Conservation (phyloP, 2,888 invertebrate genomes). For the Belgica antarctica region DNA sequence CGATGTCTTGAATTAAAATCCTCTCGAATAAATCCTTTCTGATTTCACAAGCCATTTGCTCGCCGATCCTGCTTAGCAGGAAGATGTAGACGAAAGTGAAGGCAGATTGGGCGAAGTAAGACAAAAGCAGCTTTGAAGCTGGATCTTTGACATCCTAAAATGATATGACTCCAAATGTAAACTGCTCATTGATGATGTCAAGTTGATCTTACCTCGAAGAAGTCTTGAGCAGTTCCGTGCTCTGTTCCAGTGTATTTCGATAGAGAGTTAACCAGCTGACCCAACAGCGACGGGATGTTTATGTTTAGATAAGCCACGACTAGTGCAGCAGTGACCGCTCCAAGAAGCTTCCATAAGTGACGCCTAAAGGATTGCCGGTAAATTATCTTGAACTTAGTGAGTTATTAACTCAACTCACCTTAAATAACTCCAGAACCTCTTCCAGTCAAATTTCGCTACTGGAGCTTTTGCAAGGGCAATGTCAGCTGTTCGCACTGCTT, state of each 20-base stretch:
- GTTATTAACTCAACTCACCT: too few relatives aligned
- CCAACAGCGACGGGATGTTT: constrained; percentile 80
- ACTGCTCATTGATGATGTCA: constrained; percentile 49
- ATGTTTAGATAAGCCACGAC: constrained; percentile 85
- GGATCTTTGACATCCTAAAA: constrained; percentile 51
- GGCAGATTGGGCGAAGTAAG: constrained; percentile 64
- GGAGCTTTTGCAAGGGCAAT: background rate
- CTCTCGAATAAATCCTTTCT: constrained; percentile 78
- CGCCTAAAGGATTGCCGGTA: too few relatives aligned
- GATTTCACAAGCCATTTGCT: constrained; percentile 78
- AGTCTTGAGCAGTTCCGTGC: constrained; percentile 48
- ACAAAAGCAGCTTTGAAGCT: constrained; percentile 51
- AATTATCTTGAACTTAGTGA: too few relatives aligned
- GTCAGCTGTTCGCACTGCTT: constrained; percentile 50
- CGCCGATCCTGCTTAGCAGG: constrained; percentile 81
- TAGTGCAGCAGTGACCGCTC: constrained; percentile 79
- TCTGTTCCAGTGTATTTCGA: constrained; percentile 58
- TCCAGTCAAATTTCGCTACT: constrained; percentile 75
- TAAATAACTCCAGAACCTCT: constrained; percentile 68
- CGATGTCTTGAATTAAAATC: constrained; percentile 80
- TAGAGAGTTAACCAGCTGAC: constrained; percentile 77
- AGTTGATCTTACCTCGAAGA: constrained; percentile 60
- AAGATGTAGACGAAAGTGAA: constrained; percentile 90
- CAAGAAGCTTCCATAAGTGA: constrained; percentile 71
- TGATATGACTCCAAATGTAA: background rate